Evolutionary conservation across 2,113 vertebrate species (phyloP).

Genomic region (Pelecanus crispus): DNA sequence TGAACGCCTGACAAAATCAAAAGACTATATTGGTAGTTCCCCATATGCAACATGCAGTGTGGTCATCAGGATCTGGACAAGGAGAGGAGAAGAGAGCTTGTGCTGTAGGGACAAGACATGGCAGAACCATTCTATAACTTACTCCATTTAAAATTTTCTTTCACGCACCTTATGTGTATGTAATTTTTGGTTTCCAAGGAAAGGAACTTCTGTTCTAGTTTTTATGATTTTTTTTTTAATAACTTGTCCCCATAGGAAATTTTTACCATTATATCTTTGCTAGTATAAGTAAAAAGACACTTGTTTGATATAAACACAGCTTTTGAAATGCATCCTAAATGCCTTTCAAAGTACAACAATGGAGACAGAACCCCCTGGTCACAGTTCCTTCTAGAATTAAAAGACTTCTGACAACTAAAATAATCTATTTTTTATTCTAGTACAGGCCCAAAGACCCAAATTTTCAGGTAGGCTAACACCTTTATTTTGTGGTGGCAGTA

Average conservation of each 20-base stretch:
- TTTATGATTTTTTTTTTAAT: not conserved
- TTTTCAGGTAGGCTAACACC: not conserved
- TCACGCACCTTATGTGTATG: rapidly evolving
- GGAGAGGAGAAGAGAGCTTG: not conserved
- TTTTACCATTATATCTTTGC: not conserved
- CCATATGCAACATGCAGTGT: not conserved
- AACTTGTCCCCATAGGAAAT: not conserved
- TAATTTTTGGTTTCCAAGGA: not conserved
- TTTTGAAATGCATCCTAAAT: not conserved
- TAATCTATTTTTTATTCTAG: not conserved
- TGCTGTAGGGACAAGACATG: not conserved
- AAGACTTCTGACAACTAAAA: not conserved
- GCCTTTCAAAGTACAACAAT: not conserved
- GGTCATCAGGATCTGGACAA: not conserved
- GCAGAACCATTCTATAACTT: not conserved
- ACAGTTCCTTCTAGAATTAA: not conserved
- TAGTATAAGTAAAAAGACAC: not conserved
- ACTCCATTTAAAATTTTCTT: not conserved
- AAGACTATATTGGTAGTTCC: not conserved
- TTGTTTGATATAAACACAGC: not conserved
- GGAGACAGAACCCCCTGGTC: not conserved
- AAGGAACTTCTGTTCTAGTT: not conserved
- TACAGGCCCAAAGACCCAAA: not conserved
- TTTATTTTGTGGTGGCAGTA: not conserved
- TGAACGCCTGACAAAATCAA: not conserved